Base-by-base conservation (phyloP, 2,113 vertebrate genomes). In the Xenus cinereus region DNA sequence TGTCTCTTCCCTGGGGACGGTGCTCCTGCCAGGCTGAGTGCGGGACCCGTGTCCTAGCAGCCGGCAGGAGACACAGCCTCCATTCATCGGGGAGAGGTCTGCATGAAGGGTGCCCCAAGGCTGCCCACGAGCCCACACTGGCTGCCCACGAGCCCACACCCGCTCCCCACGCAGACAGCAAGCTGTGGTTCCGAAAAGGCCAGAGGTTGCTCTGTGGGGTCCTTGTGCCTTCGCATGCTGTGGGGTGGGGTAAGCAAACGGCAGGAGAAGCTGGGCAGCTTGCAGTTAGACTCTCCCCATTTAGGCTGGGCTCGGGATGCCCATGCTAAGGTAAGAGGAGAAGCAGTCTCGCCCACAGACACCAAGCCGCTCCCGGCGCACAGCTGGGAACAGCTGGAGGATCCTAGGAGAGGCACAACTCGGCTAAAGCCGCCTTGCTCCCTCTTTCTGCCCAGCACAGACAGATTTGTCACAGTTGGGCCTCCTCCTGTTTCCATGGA, bases 401-500 rank as follows among this genome's bases (percentile, higher is more conserved):
- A 45, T 57, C 39, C 0, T 0, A 56, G 64, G 41, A 85, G 84
- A 77, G 59, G 83, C 60, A 63, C 46, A 51, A 35, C 24, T 80
- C 1, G 0, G 79, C 82, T 91, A 81, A 93, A 87, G 66, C 91
- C 2, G 27, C 77, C 78, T 96, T 71, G 71, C 89, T 97, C 72
- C 82, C 46, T 84, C 67, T 87, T 97, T 93, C 91, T 3, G 4
- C 92, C 88, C 93, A 95, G 96, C 81, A 75, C 37, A 95, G 73
- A 18, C 79, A 83, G 95, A 95, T 94, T 91, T 95, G 95, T 94
- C 97, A 97, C 89, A 64, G 88, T 96, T 91, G 95, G 95, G 91
- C 94, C 96, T 97, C 93, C 90, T 97, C 23, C 89, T 85, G 97
- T 97, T 97, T 94, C 96, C 95, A 97, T 97, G 94, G 97, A 96